Base-by-base conservation (phyloP, 92 coral and sea anemone species). In the Porites divaricata region DNA sequence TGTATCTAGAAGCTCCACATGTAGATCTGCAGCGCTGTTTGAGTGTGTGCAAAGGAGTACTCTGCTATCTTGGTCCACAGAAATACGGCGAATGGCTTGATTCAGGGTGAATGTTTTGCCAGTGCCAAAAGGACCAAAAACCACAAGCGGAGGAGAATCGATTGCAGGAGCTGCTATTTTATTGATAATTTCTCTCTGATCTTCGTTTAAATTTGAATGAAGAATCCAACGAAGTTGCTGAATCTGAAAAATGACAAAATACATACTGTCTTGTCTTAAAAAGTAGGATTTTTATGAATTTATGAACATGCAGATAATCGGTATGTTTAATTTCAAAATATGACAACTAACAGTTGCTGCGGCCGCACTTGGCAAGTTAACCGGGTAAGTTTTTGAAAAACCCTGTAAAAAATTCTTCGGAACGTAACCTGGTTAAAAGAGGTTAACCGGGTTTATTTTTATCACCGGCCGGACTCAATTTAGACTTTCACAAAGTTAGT, bases 41-140 rank as follows among this genome's bases (percentile, higher is more conserved):
- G 95, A 75, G 58, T 91, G 92, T 12, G 95, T 91, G 76, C 95
- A 91, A 66, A 91, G 48, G 56, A 91, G 88, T 14, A 89, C 88
- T 58, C 92, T 89, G 65, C 71, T 85, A 74, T 81, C 63, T 53
- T 72, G 65, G 67, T 83, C 70, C 45, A 80, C 73, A 45, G 52
- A 51, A 19, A 91, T 45, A 3, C 82, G 86, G 35, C 84, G 83
- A 73, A 88, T 62, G 13, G 95, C 95, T 78, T 88, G 91, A 74
- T 76, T 91, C 56, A 91, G 67, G 0, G 95, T 88, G 81, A 75
- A 81, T 1, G 95, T 91, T 69, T 91, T 91, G 3, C 95, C 95
- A 22, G 95, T 91, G n/a, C 95, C 95, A 85, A 91, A 91, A 24
- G 95, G 90, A 22, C 95, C 95, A 41, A 81, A 85, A 17, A 91